These are phyloP conservation scores for Colostygia pectinataria DNA, from an alignment of 2,888 invertebrate species.

Conservation along the genomic window DNA sequence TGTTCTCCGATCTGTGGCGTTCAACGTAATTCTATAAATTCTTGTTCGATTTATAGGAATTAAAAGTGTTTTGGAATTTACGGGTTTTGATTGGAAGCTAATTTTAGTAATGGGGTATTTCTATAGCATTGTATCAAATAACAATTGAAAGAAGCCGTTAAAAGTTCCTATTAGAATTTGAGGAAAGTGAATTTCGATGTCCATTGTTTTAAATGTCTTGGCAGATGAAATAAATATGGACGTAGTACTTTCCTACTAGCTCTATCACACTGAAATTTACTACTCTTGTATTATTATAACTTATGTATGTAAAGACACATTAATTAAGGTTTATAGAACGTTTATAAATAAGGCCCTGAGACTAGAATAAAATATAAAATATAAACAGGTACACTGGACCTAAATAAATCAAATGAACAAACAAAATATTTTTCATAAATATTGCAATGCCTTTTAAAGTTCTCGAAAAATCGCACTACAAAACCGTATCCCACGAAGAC, in stretches of 20 bases:
- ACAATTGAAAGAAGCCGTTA: constrained; percentile 16
- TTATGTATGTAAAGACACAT: no score
- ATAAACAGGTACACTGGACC: no score
- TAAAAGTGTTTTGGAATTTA: constrained; percentile 31
- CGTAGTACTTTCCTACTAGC: no score
- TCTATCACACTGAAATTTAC: no score
- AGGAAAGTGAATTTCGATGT: constrained; percentile 16
- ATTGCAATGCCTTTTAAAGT: not conserved
- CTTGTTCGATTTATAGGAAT: constrained; percentile 35
- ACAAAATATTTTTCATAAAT: not conserved
- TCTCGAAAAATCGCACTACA: constrained; percentile 3
- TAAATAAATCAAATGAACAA: no score
- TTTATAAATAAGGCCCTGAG: no score
- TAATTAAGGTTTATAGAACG: no score
- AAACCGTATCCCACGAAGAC: constrained; percentile 7
- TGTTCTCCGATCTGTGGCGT: constrained; percentile 17
- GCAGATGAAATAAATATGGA: no score
- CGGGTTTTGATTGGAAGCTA: constrained; percentile 30
- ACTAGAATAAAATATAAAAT: no score
- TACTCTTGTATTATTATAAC: no score
- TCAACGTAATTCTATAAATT: constrained; percentile 16
- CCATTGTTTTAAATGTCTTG: constrained; percentile 7
- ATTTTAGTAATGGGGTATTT: constrained; percentile 31
- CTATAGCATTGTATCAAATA: constrained; percentile 22
- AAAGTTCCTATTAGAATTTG: constrained; percentile 3